Evolutionary conservation across 2,888 invertebrate species (phyloP), one percentile per base, ranked within the genome.

Genomic region (Eupithecia insigniata): DNA sequence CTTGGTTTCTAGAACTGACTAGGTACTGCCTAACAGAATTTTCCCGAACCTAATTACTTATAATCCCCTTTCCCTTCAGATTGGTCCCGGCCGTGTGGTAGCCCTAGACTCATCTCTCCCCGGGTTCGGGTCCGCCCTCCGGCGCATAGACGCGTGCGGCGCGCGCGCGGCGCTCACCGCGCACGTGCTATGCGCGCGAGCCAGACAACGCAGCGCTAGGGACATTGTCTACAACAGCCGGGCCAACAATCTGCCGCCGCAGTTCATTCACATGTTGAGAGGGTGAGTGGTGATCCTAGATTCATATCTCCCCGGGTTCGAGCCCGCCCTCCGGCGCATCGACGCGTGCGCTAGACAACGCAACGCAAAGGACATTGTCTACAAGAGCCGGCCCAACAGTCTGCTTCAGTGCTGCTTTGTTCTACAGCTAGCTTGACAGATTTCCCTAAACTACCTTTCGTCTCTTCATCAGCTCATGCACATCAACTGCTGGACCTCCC

Each of bases 131-230:
- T 89, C 95, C 12, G 99, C 99, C 84, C 93, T 99, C 75, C 96
- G 97, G 78, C 93, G 95, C 34, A 92, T 99, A 73, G 99, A 99
- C 91, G 96, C 96, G 79, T 96, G 98, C 84, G 98, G 98, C 81
- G 96, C 97, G 51, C 95, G 99, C 77, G 97, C 97, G 3, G 96
- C 97, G 83, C 98, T 99, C 85, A 99, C 99, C 0, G 98, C 98
- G 76, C 98, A 99, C 89, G 96, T 99, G 79, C 98, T 99, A 94
- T 99, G 99, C 86, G 98, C 98, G 2, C 97, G 97, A 88, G 96
- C 97, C 18, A 98, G 98, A 0, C 99, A 99, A 90, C 96, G 96
- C 67, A 92, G 92, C 75, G 96, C 97, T 0, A 93, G 95, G 16
- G 97, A 98, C 81, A 98, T 99, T 78, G 95, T 99, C 18, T 93